These are phyloP conservation scores for Microctenopoma steveboyesi DNA, from an alignment of 2,797 vertebrate genomes.

Conservation along the genomic window DNA sequence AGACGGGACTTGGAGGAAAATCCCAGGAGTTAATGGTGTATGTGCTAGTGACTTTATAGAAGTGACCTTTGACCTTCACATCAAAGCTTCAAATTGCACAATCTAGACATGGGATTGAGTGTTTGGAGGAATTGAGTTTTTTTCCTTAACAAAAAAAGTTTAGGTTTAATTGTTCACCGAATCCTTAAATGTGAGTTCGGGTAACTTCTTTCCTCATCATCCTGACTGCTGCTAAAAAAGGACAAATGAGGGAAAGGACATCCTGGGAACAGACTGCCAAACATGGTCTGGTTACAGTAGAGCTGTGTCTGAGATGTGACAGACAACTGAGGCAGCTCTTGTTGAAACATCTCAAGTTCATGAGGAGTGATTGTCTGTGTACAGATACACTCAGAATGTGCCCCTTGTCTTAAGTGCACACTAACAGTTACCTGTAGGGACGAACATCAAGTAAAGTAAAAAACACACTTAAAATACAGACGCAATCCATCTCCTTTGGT, in stretches of 20 bases:
- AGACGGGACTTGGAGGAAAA: not conserved
- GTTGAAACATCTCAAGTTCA: constrained; percentile 51
- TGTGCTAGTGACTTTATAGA: constrained; percentile 26
- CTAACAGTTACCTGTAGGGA: constrained; percentile 57
- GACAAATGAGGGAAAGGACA: constrained; percentile 62
- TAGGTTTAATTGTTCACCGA: not conserved
- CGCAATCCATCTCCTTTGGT: constrained; percentile 40
- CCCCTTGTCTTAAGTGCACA: constrained; percentile 53
- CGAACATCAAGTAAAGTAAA: not conserved
- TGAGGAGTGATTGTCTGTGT: constrained; percentile 30
- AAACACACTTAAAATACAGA: constrained; percentile 51
- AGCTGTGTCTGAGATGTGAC: constrained; percentile 50
- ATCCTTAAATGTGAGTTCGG: constrained; percentile 9
- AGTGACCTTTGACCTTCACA: constrained; percentile 48
- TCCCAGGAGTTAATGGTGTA: constrained; percentile 2
- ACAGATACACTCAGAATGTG: constrained; percentile 28
- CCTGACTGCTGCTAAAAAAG: constrained; percentile 69
- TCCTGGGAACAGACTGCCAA: constrained; percentile 67
- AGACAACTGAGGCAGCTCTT: constrained; percentile 35
- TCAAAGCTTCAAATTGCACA: constrained; percentile 42
- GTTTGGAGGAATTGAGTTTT: constrained; percentile 3
- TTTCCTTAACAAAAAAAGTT: not conserved
- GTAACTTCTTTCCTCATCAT: constrained; percentile 16
- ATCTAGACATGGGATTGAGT: not conserved
- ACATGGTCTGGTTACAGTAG: constrained; percentile 70